These are phyloP conservation scores for Pristionchus mayeri DNA, from an alignment of 2,888 invertebrate species.

Conservation along the genomic window DNA sequence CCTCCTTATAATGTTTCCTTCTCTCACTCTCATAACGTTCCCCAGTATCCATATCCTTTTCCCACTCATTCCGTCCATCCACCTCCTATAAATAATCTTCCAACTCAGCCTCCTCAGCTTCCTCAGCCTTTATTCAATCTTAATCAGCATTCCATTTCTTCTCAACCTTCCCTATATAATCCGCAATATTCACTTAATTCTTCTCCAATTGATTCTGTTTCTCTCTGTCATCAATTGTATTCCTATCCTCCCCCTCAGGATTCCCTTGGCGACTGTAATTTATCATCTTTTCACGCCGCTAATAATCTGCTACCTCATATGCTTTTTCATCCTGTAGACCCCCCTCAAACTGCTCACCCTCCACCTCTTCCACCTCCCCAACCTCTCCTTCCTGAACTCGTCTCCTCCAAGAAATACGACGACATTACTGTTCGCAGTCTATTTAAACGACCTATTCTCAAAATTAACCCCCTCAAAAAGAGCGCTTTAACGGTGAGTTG, in stretches of 20 bases:
- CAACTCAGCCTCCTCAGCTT: not conserved
- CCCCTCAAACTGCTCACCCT: not conserved
- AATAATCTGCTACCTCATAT: not conserved
- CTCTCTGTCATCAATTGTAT: conserved; percentile 79
- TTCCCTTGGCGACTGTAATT: not conserved
- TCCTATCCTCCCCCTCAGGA: not conserved
- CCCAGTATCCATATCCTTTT: not conserved
- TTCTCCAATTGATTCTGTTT: conserved; percentile 76
- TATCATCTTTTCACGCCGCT: not conserved
- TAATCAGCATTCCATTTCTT: not conserved
- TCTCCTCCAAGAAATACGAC: not conserved
- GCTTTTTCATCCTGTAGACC: not conserved
- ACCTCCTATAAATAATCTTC: too few relatives aligned
- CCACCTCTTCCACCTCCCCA: not conserved
- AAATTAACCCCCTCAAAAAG: not conserved
- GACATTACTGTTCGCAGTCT: not conserved
- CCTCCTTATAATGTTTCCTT: not conserved
- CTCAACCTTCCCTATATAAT: not conserved
- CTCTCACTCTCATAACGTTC: not conserved
- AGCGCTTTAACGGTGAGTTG: not conserved
- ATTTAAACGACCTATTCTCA: not conserved
- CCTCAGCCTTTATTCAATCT: not conserved
- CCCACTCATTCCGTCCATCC: not conserved
- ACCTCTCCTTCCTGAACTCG: not conserved
- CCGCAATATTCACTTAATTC: not conserved